Conservation (phyloP, 2,888 invertebrate genomes). For the Nebria brevicollis region DNA sequence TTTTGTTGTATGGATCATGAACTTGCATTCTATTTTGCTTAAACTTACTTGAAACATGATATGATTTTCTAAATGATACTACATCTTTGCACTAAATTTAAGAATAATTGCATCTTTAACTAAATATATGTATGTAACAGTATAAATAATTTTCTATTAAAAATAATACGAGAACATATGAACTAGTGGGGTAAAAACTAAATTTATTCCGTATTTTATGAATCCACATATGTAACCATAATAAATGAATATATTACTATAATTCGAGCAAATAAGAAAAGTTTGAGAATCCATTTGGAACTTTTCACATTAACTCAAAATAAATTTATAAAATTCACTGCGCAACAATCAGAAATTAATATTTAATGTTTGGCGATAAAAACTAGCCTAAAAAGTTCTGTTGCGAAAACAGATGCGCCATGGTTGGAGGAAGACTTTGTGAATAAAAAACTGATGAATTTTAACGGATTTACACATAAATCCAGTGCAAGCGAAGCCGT, state of each 20-base stretch:
- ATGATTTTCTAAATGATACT: background rate
- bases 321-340: conserved; percentile 42
- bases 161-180: no score
- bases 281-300: conserved; percentile 20
- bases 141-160: no score
- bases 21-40: background rate
- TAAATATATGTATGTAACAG: no score
- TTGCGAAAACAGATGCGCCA: conserved; percentile 42
- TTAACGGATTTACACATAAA: conserved; percentile 30
- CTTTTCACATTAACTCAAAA: conserved; percentile 32
- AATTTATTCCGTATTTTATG: no score
- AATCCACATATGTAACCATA: no score
- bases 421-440: conserved; percentile 12
- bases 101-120: no score
- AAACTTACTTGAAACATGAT: background rate
- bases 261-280: background rate
- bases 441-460: conserved; percentile 41
- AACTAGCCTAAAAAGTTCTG: conserved; percentile 12
- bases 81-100: no score
- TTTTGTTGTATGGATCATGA: background rate
- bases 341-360: conserved; percentile 43
- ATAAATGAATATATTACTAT: no score
- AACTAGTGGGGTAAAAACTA: no score
- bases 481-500: conserved; percentile 12
- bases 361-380: conserved; percentile 41